These are phyloP conservation scores for Lochmaea capreae DNA, from an alignment of 2,888 invertebrate genomes.

Conservation along the genomic window DNA sequence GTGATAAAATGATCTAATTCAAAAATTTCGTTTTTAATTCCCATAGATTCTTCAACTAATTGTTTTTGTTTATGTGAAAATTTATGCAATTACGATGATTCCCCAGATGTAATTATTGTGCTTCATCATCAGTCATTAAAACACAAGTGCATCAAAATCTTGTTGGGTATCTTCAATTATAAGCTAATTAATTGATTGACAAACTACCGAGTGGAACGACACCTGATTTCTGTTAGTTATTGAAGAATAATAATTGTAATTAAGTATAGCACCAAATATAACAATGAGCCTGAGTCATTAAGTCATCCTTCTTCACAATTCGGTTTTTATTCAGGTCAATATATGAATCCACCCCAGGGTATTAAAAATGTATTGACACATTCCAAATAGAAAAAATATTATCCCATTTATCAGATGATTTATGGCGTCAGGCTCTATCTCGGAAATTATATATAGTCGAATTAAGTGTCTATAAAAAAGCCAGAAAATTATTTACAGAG, in stretches of 20 bases:
- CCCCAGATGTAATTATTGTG: not conserved
- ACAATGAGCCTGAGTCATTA: no score
- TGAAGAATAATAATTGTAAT: no score
- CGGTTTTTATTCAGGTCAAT: no score
- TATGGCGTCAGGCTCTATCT: no score
- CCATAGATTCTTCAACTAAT: constrained; percentile 33
- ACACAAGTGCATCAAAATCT: not conserved
- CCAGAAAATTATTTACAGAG: no score
- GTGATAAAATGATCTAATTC: constrained; percentile 35
- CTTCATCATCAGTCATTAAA: not conserved
- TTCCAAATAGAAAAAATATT: no score
- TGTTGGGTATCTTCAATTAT: not conserved
- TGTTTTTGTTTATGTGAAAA: constrained; percentile 18
- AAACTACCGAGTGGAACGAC: not conserved
- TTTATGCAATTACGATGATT: constrained; percentile 16
- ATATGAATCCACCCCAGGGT: no score
- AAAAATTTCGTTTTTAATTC: constrained; percentile 43
- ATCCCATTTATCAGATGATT: no score
- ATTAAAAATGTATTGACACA: no score
- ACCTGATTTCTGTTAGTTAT: not conserved
- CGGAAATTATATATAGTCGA: no score
- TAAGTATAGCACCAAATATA: no score
- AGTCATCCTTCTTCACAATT: not conserved
- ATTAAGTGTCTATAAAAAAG: no score
- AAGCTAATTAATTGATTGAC: not conserved